Base-by-base conservation (phyloP, 2,113 vertebrate genomes). In the Melospiza melodia region DNA sequence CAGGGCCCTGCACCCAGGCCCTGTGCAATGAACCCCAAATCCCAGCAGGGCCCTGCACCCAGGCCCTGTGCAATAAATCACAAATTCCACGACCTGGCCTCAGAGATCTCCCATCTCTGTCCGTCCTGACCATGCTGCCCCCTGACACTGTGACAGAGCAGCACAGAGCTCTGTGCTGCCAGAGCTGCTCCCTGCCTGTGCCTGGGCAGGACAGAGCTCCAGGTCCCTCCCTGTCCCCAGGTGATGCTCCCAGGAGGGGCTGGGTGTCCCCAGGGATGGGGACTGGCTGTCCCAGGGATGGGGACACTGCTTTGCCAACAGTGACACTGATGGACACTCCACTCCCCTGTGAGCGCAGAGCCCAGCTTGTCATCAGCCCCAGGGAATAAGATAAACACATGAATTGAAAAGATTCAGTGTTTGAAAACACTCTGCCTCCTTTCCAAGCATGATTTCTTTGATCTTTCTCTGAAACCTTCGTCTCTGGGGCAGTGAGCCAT, bases 111-210 rank as follows among this genome's bases (percentile, higher is more conserved):
- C 20, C 39, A 2, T 44, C 44, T 20, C 44, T 5, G 8, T 44
- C 44, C 4, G 2, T 44, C 19, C 44, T 4, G 4, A 19, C 44
- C 4, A 16, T 19, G 18, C 44, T 7, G 20, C 18, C 44, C 44
- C 46, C 11, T 14, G 21, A 48, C 3, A 11, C 46, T 22, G 21
- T 10, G 3, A 12, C 21, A 48, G 46, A 48, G 98, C 98, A 63
- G 24, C 98, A n/a, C 97, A 97, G 91, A 98, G 98, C 93, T 95
- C 81, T 86, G 98, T 2, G 23, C 96, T 66, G 92, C 96, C 87
- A 62, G 90, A 55, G 15, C 39, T 20, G 69, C 93, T 12, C 81
- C 62, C 16, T 48, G 52, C 44, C 77, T 54, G 68, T 88, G 94
- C 77, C 48, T 54, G 6, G 16, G 41, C 65, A 88, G 73, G 33